Conservation (phyloP, 1,140 invertebrate genomes). For the Acromyrmex charruanus region DNA sequence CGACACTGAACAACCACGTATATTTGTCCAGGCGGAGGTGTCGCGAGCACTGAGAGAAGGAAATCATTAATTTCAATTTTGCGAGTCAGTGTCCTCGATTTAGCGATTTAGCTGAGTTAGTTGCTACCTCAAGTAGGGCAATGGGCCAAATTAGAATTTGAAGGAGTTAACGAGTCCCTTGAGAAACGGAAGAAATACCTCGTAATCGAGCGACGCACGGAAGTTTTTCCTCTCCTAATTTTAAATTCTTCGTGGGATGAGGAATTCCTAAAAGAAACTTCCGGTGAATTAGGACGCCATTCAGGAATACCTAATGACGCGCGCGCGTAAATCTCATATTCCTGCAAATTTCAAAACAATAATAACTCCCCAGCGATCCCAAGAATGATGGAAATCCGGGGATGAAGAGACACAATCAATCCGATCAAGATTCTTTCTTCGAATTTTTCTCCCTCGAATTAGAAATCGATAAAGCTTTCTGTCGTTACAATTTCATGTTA, state of each 20-base stretch:
- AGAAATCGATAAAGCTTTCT: neutral
- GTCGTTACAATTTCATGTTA: neutral
- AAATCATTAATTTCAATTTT: constrained; percentile 35
- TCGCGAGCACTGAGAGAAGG: neutral
- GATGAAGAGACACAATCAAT: neutral
- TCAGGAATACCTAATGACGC: constrained; percentile 27
- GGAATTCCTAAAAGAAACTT: neutral
- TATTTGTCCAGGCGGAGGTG: neutral
- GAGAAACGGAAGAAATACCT: neutral
- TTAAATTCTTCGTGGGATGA: constrained; percentile 43
- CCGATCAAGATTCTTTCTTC: neutral
- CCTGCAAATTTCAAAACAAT: constrained; percentile 2
- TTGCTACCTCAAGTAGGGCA: constrained; percentile 9
- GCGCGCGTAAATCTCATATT: neutral
- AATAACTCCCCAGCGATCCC: neutral
- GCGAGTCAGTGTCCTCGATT: constrained; percentile 16
- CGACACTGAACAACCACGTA: neutral
- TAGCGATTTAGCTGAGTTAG: constrained; percentile 20
- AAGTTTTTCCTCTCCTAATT: constrained; percentile 24
- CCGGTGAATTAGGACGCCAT: constrained; percentile 9
- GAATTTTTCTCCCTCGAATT: neutral
- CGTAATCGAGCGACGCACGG: neutral
- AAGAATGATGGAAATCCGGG: neutral
- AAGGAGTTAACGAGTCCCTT: neutral
- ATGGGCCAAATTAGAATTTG: constrained; percentile 47